Percentiles rank a stretch among this genome's conserved stretches.
phyloP scores from a whole-genome alignment of 2,113 vertebrate species.

The Channa argus region DNA sequence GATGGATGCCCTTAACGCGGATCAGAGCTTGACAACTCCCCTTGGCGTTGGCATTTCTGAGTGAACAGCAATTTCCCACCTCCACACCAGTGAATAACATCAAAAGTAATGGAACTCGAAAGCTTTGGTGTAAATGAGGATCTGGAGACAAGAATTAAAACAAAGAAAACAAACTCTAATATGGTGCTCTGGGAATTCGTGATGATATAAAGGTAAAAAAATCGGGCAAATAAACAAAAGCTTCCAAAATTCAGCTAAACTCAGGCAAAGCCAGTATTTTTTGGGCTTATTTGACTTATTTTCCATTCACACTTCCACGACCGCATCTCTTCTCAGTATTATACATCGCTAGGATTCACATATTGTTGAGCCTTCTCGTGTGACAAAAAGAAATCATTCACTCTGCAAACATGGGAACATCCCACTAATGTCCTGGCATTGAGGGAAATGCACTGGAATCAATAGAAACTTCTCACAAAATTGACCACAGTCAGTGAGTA shows the following conservation, averaged over 20 bases:
- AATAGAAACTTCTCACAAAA: slow-evolving; percentile 58
- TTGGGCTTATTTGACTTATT: background rate
- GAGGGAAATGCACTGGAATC: slow-evolving; percentile 61
- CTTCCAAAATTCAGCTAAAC: background rate
- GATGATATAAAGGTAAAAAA: background rate
- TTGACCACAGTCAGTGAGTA: slow-evolving; percentile 35
- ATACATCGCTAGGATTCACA: slow-evolving; percentile 38
- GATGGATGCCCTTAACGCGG: slow-evolving; percentile 67
- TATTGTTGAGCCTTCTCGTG: slow-evolving; percentile 35
- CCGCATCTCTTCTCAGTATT: slow-evolving; percentile 22
- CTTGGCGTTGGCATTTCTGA: slow-evolving; percentile 75
- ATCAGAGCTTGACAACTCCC: slow-evolving; percentile 79
- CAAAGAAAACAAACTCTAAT: background rate
- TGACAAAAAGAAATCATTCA: slow-evolving; percentile 53
- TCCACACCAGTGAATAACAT: slow-evolving; percentile 71
- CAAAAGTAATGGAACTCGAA: slow-evolving; percentile 50
- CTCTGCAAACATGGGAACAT: slow-evolving; percentile 47
- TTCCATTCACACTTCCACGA: slow-evolving; percentile 17
- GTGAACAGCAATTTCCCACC: slow-evolving; percentile 71
- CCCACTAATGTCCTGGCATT: slow-evolving; percentile 37
- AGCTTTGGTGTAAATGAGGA: slow-evolving; percentile 58
- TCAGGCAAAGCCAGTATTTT: too few species aligned
- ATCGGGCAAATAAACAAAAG: background rate
- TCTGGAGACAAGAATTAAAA: slow-evolving; percentile 39
- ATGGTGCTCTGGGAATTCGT: background rate